A percentile compares a stretch with the other conserved stretches of the same genome.
Evolutionary conservation across 2,888 invertebrate species (phyloP).

Genomic region (Stenodera caucasica): DNA sequence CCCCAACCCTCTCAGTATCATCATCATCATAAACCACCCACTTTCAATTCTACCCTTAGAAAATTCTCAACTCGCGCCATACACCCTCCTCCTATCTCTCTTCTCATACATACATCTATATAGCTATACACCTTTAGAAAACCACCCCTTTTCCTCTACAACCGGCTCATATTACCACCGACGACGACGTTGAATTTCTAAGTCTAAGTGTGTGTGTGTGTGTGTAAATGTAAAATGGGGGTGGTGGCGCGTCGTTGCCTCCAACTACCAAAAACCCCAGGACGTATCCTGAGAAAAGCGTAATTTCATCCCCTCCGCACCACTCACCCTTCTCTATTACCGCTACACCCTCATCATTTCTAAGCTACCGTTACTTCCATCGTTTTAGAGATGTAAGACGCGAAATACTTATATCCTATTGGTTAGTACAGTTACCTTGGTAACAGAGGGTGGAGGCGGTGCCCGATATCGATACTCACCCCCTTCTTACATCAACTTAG

Average conservation of each 20-base stretch:
- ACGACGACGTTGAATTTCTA: not conserved
- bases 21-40: too few relatives aligned
- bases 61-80: constrained; percentile 13
- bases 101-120: too few relatives aligned
- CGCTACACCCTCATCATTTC: constrained; percentile 32
- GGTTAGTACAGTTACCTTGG: constrained; percentile 53
- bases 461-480: constrained; percentile 38
- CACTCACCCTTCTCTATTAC: too few relatives aligned
- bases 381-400: constrained; percentile 50
- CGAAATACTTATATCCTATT: constrained; percentile 54
- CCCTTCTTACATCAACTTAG: constrained; percentile 45
- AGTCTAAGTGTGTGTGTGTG: not conserved
- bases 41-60: constrained; percentile 27
- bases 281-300: constrained; percentile 5
- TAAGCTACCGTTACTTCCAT: not conserved
- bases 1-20: constrained; percentile 25
- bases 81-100: constrained; percentile 27
- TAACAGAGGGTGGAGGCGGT: constrained; percentile 46
- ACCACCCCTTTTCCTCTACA: constrained; percentile 42
- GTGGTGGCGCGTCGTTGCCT: not conserved
- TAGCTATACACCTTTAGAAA: constrained; percentile 34
- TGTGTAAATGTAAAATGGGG: not conserved
- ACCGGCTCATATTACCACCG: not conserved
- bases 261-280: not conserved
- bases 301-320: constrained; percentile 27